Base-by-base conservation (phyloP, 2,888 invertebrate species). In the Ametastegia equiseti region DNA sequence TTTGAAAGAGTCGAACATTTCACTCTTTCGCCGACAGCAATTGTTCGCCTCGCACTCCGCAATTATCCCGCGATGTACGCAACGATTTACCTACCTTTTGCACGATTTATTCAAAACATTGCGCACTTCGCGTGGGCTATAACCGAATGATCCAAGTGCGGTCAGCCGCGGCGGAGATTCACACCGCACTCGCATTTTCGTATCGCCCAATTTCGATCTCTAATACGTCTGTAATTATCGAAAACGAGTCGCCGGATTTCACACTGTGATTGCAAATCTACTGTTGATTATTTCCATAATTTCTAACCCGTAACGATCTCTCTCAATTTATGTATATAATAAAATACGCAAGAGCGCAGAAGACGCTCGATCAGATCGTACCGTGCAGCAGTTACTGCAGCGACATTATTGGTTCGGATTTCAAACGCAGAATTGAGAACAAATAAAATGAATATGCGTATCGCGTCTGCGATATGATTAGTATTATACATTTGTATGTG, bases 121-220 rank as follows among this genome's bases (percentile, higher is more conserved):
- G 60, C 60, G 60, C 60, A 30, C 60, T 60, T 60, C 30, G 60
- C 60, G 60, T 60, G 60, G 60, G 60, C 30, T 60, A 60, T 60
- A n/a, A n/a, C n/a, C 13, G 30, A 60, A 60, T 60, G 30, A 60
- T 60, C 30, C 5, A 57, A 57, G 57, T 27, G 57, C 57, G 27
- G 57, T 57, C 27, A 60, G 23, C 30, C 60, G 60, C 60, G 30
- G 60, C 60, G 60, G 60, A 23, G 60, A 60, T 60, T 30, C 60
- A 30, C 60, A 60, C 30, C 60, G 23, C 42, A 9, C 9, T 60
- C 60, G 60, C 15, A 60, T 60, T 19, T 60, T 60, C 30, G 27
- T 30, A 60, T 30, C 15, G 27, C 6, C 5, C 60, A 60, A 23
- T 60, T 15, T 15, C 13, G 4, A 30, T 30, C 30, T 60, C 30